Conservation (phyloP, 2,888 invertebrate species). For the Nasonovia ribisnigri region DNA sequence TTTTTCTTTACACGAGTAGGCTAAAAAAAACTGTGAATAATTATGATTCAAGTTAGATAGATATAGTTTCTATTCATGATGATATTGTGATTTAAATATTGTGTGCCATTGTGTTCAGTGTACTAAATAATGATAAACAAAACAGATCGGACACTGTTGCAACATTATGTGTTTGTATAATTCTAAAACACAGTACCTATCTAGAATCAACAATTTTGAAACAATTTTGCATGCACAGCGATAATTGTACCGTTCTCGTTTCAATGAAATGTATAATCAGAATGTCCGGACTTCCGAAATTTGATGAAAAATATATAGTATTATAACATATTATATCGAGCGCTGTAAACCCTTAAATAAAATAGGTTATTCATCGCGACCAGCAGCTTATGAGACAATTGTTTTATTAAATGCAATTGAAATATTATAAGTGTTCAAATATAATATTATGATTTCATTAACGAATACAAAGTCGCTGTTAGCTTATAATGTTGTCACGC, state of each 20-base stretch:
- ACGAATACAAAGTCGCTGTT: too few relatives aligned
- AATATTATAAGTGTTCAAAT: background rate
- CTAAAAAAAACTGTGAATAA: background rate
- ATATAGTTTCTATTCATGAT: background rate
- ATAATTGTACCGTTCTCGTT: background rate
- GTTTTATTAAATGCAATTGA: background rate
- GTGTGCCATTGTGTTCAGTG: background rate
- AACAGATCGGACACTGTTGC: background rate
- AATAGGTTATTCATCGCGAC: background rate
- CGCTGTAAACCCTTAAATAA: background rate
- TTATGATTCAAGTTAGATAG: background rate
- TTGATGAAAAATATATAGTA: background rate
- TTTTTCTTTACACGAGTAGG: background rate
- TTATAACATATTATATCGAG: background rate
- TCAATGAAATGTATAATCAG: background rate
- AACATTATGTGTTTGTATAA: background rate
- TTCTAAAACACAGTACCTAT: background rate
- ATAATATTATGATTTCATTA: too few relatives aligned
- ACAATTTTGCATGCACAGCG: background rate
- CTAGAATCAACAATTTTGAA: background rate
- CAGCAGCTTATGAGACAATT: background rate
- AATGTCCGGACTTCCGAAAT: background rate
- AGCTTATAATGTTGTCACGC: too few relatives aligned
- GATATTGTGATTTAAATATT: background rate
- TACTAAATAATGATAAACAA: background rate